Percentiles rank a stretch among this genome's conserved stretches.
Conservation (phyloP, 2,113 vertebrate species). For the Brachypteracias leptosomus region DNA sequence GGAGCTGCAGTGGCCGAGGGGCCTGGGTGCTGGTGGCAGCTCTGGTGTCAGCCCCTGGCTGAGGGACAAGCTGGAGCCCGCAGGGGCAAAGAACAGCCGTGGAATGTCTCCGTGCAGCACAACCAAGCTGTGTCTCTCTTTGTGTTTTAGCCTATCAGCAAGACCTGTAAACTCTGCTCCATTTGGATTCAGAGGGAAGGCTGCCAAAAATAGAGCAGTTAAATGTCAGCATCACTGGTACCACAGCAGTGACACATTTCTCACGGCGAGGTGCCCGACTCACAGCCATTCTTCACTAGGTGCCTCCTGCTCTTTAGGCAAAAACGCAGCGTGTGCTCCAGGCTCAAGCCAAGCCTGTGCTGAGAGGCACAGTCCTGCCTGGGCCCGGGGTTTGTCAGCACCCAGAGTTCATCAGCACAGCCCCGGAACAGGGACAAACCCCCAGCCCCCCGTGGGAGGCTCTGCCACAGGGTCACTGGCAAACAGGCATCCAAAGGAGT, state of each 20-base stretch:
- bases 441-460: too few species aligned
- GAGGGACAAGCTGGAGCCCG: conserved; percentile 64
- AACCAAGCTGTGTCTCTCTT: conserved; percentile 51
- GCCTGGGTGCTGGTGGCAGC: conserved; percentile 9
- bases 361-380: background rate
- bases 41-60: conserved; percentile 63
- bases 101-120: conserved; percentile 56
- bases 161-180: conserved; percentile 59
- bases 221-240: conserved; percentile 70
- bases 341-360: background rate
- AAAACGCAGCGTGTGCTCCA: background rate
- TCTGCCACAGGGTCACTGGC: too few species aligned
- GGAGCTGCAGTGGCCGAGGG: conserved; percentile 32
- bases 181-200: conserved; percentile 63
- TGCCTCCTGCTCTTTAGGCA: background rate
- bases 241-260: conserved; percentile 43
- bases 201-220: conserved; percentile 72
- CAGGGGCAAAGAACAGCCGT: conserved; percentile 54
- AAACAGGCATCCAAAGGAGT: too few species aligned
- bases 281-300: conserved; percentile 10
- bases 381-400: background rate
- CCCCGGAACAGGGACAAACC: too few species aligned
- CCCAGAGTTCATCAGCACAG: background rate
- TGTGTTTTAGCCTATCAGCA: conserved; percentile 52
- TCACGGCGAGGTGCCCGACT: conserved; percentile 11